A percentile compares a stretch with the other conserved stretches of the same genome.
Conservation (phyloP, 2,113 vertebrate genomes). For the Brienomyrus brachyistius region DNA sequence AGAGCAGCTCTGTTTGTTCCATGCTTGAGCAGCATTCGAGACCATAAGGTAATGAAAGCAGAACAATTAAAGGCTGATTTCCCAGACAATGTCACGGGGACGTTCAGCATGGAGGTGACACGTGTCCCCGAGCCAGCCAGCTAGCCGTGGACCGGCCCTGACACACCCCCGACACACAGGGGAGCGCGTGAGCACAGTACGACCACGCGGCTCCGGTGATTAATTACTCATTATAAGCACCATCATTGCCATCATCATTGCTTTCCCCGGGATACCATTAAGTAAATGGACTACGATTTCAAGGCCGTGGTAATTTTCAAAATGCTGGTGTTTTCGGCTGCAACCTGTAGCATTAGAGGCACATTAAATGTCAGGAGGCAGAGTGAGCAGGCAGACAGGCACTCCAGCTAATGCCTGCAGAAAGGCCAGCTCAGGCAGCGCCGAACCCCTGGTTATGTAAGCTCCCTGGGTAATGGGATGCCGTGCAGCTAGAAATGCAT, state of each 20-base stretch:
- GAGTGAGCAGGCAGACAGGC: neutral
- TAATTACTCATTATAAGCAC: neutral
- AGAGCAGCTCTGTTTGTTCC: neutral
- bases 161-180: neutral
- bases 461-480: neutral
- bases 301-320: neutral
- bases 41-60: conserved; percentile 3
- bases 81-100: neutral
- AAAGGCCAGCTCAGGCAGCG: neutral
- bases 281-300: neutral
- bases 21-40: neutral
- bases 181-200: neutral
- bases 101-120: neutral
- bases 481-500: neutral
- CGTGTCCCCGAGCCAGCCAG: neutral
- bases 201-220: neutral
- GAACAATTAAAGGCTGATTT: neutral
- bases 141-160: neutral
- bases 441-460: neutral
- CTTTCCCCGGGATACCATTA: neutral
- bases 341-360: neutral
- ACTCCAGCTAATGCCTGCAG: neutral
- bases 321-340: neutral
- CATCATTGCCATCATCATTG: neutral
- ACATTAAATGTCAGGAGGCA: neutral